phyloP scores from a whole-genome alignment of 2,113 vertebrate genomes.

The Malurus cyaneus region DNA sequence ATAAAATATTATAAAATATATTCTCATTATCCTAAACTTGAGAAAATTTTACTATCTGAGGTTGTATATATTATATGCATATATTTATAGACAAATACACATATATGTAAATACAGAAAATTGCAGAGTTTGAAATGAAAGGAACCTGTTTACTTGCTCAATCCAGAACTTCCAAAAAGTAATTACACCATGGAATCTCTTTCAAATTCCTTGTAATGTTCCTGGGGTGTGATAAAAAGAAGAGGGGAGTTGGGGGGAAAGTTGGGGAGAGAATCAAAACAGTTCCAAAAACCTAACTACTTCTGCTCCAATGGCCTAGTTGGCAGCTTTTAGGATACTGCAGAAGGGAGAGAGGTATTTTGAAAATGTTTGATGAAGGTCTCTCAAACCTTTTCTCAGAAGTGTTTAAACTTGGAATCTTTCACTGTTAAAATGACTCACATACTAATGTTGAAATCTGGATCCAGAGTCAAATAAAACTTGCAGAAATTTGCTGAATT shows the following conservation, averaged over 20 bases:
- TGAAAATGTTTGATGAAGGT: background rate
- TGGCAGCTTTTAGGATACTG: background rate
- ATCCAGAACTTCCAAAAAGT: background rate
- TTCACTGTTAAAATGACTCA: background rate
- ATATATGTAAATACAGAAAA: background rate
- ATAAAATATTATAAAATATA: background rate
- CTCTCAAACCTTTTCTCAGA: background rate
- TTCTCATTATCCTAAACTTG: background rate
- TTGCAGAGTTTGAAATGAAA: background rate
- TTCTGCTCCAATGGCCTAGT: background rate
- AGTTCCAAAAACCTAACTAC: background rate
- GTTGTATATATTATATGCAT: background rate
- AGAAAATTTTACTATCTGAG: background rate
- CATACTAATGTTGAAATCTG: background rate
- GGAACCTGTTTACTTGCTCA: background rate
- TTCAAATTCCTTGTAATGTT: background rate
- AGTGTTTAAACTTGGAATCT: background rate
- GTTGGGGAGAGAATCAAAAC: background rate
- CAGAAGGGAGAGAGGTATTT: background rate
- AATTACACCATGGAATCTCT: background rate
- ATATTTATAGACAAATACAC: background rate
- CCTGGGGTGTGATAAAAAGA: background rate
- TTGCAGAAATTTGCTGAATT: background rate
- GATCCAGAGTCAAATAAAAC: background rate
- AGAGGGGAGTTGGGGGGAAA: rapidly evolving